Evolutionary conservation across 2,113 vertebrate species (phyloP).

Genomic region (Dermatemys mawii): DNA sequence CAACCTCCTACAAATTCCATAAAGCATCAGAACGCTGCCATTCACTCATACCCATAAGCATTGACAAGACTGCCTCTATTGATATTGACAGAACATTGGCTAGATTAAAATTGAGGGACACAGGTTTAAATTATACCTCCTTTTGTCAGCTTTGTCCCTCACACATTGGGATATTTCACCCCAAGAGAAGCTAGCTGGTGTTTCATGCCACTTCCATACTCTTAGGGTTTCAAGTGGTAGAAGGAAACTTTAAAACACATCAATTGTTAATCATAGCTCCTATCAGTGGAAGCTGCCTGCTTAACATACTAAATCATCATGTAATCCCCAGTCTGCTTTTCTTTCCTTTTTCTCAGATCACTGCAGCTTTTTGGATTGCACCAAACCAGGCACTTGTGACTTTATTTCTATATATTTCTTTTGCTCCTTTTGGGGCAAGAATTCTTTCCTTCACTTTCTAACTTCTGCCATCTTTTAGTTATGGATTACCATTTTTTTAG

Average conservation of each 20-base stretch:
- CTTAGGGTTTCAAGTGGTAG: neutral
- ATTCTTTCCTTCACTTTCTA: neutral
- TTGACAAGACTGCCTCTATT: slow-evolving; percentile 1
- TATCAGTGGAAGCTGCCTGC: neutral
- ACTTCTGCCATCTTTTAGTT: neutral
- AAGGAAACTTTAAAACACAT: neutral
- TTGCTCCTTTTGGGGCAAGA: neutral
- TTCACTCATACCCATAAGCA: slow-evolving; percentile 11
- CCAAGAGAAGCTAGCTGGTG: neutral
- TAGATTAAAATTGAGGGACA: neutral
- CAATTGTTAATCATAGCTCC: neutral
- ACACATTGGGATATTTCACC: neutral
- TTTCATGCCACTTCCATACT: neutral
- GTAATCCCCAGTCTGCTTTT: neutral
- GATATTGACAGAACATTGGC: slow-evolving; percentile 19
- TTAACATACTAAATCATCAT: neutral
- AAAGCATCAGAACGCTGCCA: slow-evolving; percentile 33
- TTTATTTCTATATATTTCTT: neutral
- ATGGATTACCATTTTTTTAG: fast-evolving
- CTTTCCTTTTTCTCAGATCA: neutral
- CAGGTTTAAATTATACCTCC: neutral
- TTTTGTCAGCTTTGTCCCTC: neutral
- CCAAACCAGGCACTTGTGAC: neutral
- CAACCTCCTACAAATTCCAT: neutral
- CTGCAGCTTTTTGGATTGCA: neutral